A percentile compares a stretch with the other conserved stretches of the same genome.
Conservation (phyloP, 2,113 vertebrate species). For the Rhinolophus sinicus region DNA sequence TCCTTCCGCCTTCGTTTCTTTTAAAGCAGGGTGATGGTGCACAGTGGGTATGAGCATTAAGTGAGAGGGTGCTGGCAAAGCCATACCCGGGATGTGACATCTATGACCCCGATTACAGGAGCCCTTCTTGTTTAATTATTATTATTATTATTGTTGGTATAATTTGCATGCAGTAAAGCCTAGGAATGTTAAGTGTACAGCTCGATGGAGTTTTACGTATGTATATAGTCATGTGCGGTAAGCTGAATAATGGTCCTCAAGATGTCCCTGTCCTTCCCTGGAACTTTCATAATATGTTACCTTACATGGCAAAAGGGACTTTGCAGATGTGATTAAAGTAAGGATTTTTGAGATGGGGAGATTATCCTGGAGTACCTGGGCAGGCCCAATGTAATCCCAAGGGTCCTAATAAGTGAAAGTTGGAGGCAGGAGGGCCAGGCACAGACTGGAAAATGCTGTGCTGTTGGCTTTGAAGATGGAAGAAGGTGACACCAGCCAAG, state of each 20-base stretch:
- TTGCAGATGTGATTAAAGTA: not conserved
- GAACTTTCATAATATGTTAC: not conserved
- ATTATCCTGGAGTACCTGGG: not conserved
- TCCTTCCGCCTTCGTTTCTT: not conserved
- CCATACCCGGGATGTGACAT: rapidly evolving
- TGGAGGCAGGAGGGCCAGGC: not conserved
- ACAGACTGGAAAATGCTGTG: not conserved
- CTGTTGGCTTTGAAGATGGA: not conserved
- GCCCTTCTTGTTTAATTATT: not conserved
- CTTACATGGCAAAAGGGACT: not conserved
- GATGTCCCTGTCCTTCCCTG: not conserved
- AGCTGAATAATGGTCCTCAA: too few relatives aligned
- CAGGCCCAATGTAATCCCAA: not conserved
- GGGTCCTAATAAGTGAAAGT: not conserved
- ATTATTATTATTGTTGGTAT: too few relatives aligned
- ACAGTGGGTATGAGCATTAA: not conserved
- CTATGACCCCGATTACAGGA: not conserved
- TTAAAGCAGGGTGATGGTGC: too few relatives aligned
- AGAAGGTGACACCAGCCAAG: not conserved
- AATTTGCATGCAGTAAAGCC: too few relatives aligned
- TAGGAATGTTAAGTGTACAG: rapidly evolving
- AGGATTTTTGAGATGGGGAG: not conserved
- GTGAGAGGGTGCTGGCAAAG: not conserved
- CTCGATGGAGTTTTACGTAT: not conserved
- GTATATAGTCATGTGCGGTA: rapidly evolving